These are phyloP conservation scores for Colletes gigas DNA, from an alignment of 1,140 invertebrate species.

Conservation along the genomic window DNA sequence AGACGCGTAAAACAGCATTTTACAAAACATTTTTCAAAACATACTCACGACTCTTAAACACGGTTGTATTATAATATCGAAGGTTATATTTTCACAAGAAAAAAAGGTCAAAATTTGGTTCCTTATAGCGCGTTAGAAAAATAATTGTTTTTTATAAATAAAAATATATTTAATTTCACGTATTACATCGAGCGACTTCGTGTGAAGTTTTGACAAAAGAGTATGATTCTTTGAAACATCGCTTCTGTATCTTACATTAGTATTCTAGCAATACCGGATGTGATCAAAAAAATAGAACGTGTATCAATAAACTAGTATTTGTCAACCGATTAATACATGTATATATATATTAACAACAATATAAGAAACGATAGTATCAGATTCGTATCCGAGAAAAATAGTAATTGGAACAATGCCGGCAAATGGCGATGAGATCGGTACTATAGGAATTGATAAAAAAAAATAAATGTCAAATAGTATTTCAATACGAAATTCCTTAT, in stretches of 20 bases:
- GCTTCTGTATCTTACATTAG: neutral
- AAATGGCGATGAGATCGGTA: constrained; percentile 36
- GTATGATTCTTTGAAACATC: neutral
- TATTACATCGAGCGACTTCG: neutral
- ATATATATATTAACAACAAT: no score
- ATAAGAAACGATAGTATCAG: no score
- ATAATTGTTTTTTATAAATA: neutral
- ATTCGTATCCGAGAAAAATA: neutral
- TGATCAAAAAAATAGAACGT: neutral
- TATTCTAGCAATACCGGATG: neutral
- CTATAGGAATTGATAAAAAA: neutral
- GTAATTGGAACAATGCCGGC: constrained; percentile 6
- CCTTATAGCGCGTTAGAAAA: no score
- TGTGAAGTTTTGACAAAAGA: neutral
- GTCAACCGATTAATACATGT: neutral
- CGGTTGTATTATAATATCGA: neutral
- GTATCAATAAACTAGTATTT: constrained; percentile 8
- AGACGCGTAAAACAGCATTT: no score
- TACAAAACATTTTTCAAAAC: neutral
- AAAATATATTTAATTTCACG: neutral
- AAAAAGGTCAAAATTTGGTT: neutral
- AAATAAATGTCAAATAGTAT: neutral
- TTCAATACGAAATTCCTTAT: neutral
- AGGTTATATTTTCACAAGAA: neutral
- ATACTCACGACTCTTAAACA: neutral